These are phyloP conservation scores for Saturnia japonica DNA, from an alignment of 2,888 invertebrate genomes.

Conservation along the genomic window DNA sequence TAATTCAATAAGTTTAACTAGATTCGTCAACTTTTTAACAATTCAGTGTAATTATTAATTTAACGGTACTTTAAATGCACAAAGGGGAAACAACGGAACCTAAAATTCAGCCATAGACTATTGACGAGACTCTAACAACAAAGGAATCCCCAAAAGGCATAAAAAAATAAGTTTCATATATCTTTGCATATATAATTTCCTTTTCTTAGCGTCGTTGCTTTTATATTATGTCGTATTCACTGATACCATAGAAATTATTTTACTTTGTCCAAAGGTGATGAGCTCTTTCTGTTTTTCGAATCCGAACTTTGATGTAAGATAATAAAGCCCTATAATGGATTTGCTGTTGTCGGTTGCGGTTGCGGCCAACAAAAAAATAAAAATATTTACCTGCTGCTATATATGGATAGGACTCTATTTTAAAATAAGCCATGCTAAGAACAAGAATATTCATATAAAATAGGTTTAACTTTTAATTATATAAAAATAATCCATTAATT, in stretches of 20 bases:
- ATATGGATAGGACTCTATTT: slow-evolving; percentile 47
- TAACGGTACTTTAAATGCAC: slow-evolving; percentile 15
- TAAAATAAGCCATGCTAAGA: background rate
- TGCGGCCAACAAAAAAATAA: slow-evolving; percentile 52
- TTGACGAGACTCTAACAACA: slow-evolving; percentile 58
- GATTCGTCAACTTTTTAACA: too few relatives aligned
- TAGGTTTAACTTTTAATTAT: background rate
- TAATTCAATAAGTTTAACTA: slow-evolving; percentile 2
- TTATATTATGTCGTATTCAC: slow-evolving; percentile 55
- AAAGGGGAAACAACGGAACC: slow-evolving; percentile 15
- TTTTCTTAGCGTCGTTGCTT: slow-evolving; percentile 32
- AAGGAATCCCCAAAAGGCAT: slow-evolving; percentile 60
- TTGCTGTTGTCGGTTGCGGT: slow-evolving; percentile 62
- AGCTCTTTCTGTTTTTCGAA: slow-evolving; percentile 57
- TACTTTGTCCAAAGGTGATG: slow-evolving; percentile 33
- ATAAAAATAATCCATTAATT: background rate
- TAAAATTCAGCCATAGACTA: slow-evolving; percentile 25
- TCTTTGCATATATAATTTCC: slow-evolving; percentile 63
- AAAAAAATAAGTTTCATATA: slow-evolving; percentile 61
- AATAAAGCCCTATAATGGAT: slow-evolving; percentile 76
- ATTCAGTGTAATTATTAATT: slow-evolving; percentile 6
- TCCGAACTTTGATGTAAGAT: slow-evolving; percentile 70
- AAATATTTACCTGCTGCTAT: slow-evolving; percentile 50
- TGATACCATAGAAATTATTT: slow-evolving; percentile 51
- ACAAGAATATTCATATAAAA: background rate